Base-by-base conservation (phyloP, 2,888 invertebrate genomes). In the Gastrophysa polygoni region DNA sequence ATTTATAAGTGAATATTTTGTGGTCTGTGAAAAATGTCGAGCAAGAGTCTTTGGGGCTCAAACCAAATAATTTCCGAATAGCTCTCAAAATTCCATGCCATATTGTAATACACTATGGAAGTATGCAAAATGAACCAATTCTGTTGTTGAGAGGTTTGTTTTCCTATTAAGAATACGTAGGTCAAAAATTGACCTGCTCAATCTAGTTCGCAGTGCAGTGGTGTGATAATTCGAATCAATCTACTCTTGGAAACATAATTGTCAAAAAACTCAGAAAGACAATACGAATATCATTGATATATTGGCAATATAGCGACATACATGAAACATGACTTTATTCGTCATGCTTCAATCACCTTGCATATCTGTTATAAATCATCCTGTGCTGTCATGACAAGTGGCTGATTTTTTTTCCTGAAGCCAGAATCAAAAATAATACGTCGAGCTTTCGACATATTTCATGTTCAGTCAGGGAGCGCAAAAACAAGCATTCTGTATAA, bases 401-500 rank as follows among this genome's bases (percentile, higher is more conserved):
- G 24, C 3, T 24, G 4, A 11, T 17, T 17, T 21, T 51, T 51
- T 24, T 28, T 32, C 29, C 10, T 10, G 2, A 32, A 38, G 7
- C 14, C 38, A 7, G 38, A 38, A 38, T 38, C n/a, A 14, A 3
- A 38, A 38, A 38, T 38, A 38, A 38, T 38, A 24, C 14, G 11
- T 38, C n/a, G 43, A 52, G 43, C 43, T 52, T 17, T 52, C 28
- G 52, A n/a, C 38, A 38, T 52, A 52, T 43, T 38, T 52, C 43
- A 52, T 38, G 11, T 38, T 52, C 20, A 20, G 43, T 24, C 52
- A 52, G 16, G 14, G 18, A 18, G 38, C 18, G 43, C 32, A 38
- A 38, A 52, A 52, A 52, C 52, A 52, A 52, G 18, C 38, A 52
- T 43, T 43, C 8, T 43, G 38, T 52, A 52, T 43, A 52, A 18